Evolutionary conservation across 2,113 vertebrate species (phyloP), one percentile per base, ranked within the genome.

Genomic region (Periophthalmus modestus): DNA sequence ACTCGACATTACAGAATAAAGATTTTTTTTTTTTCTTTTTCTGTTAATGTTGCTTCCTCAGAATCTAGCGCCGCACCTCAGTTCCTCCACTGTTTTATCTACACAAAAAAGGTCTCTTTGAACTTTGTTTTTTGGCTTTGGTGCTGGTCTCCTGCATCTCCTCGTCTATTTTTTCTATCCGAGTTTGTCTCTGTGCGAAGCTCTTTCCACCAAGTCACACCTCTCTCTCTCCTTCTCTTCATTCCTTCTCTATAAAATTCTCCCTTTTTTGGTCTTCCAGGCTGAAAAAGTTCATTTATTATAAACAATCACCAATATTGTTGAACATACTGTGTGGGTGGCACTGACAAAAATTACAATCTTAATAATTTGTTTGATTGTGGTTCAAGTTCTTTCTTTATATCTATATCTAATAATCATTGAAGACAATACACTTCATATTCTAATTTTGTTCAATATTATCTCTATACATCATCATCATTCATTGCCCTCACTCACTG

Each of bases 41-140:
- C 10, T 9, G 16, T 19, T 39, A 65, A 65, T 39, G 34, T 34
- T 39, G 57, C 16, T 39, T 52, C 57, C 9, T 72, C 24, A 43
- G 36, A 50, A 61, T 24, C 39, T 34, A 75, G 18, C 19, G 50
- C 12, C 62, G 39, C 39, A 65, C n/a, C 52, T 77, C 58, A 24
- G n/a, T 74, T 71, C 58, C 63, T 74, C 61, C 11, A 71, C 39
- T 72, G 28, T 68, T 73, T 65, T 68, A 72, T 65, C 15, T 55
- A 13, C 58, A 15, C 33, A 43, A 9, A 63, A 69, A 61, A 52
- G 6, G 33, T 43, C 14, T 39, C 55, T 81, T 77, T 75, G 72
- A 88, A 80, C 74, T 76, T 81, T 66, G 36, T 77, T 74, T 66
- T 66, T 4, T 59, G 57, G 46, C 73, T 86, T 68, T 77, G 33